Evolutionary conservation across 1,140 invertebrate species (phyloP), one percentile per base, ranked within the genome.

Genomic region (Drosophila obscura): DNA sequence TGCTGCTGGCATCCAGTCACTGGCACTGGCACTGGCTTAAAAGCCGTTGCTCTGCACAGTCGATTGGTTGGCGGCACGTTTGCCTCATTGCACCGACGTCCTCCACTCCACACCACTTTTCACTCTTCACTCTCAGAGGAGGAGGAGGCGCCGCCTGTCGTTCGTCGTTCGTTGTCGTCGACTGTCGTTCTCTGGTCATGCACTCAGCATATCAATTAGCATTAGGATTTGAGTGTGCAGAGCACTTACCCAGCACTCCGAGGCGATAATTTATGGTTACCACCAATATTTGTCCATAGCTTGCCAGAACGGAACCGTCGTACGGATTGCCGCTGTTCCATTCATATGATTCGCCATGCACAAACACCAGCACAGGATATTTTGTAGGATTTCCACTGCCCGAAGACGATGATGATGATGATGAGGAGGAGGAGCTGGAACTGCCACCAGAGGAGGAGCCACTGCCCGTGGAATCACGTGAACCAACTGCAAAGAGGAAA

Each of bases 191-290:
- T 35, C 39, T 13, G 50, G 56, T 56, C 72, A 78, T 75, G 69
- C 51, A 65, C 65, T 64, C 66, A 66, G 82, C 82, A 85, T 85
- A 85, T 85, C 82, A 85, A 85, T 85, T 85, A 87, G 74, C 51
- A 85, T 85, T 87, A 87, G 77, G 75, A 63, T 81, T 78, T 58
- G 62, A 67, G 66, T 82, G 59, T 65, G 58, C 67, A 16, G 22
- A 69, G 59, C 67, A 94, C 95, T 96, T 94, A 99, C 98, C 98
- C 78, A 99, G 93, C 85, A 99, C 95, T 69, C 98, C 98, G 43
- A 99, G 95, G 74, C 98, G 95, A 94, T 99, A 99, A 94, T 99
- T 99, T 90, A 99, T 95, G 71, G 98, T 98, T 91, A 99, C 96
- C 62, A 99, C 97, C 75, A 99, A 96, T 77, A 99, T 95, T 79